phyloP scores from a whole-genome alignment of 1,140 invertebrate genomes.

The Elysia chlorotica region DNA sequence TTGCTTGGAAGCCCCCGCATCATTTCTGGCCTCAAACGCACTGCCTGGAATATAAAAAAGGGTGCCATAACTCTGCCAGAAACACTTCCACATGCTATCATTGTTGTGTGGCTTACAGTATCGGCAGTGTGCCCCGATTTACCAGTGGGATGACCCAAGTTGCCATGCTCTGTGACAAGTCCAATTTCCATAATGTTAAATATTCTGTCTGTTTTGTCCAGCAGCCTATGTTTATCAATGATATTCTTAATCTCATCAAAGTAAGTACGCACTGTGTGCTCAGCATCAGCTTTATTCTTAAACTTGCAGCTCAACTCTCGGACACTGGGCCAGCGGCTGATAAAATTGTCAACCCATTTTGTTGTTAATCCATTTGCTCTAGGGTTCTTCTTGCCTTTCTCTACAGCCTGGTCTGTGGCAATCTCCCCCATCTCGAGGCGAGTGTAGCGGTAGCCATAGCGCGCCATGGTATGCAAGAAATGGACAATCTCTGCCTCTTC shows the following conservation, averaged over 20 bases:
- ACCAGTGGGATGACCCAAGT: background rate
- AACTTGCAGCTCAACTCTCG: constrained; percentile 19
- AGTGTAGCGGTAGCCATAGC: constrained; percentile 21
- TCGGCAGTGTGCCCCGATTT: constrained; percentile 1
- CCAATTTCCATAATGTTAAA: constrained; percentile 22
- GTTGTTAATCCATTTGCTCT: constrained; percentile 14
- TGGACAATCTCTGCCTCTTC: constrained; percentile 21
- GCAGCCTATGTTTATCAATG: constrained; percentile 12
- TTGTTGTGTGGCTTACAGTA: constrained; percentile 7
- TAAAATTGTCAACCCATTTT: constrained; percentile 24
- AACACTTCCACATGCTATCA: constrained; percentile 18
- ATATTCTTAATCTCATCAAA: constrained; percentile 24
- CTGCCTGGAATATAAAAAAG: constrained; percentile 19
- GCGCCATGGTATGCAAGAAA: constrained; percentile 15
- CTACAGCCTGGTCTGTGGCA: constrained; percentile 17
- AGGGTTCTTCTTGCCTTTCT: constrained; percentile 14
- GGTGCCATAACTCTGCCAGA: constrained; percentile 9
- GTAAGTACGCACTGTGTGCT: constrained; percentile 19
- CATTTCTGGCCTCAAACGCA: constrained; percentile 14
- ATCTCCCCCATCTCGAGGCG: constrained; percentile 17
- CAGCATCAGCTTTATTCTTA: constrained; percentile 19
- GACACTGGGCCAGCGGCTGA: constrained; percentile 15
- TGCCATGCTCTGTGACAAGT: constrained; percentile 8
- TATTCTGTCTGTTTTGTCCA: constrained; percentile 19
- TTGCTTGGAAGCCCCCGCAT: constrained; percentile 8